Conservation (phyloP, 2,113 vertebrate species). For the Aythya baeri region DNA sequence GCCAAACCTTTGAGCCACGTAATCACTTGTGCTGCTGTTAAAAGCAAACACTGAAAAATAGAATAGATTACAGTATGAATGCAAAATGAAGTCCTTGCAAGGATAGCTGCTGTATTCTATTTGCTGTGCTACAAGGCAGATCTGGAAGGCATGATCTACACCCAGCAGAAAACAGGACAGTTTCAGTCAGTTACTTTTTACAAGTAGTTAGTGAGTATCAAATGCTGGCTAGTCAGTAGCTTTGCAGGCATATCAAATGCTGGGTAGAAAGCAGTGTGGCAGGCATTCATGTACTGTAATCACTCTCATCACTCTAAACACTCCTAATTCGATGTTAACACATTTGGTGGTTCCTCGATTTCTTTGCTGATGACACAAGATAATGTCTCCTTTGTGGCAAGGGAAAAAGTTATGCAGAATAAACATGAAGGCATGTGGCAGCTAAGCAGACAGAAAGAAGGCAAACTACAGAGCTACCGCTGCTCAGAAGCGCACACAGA, state of each 20-base stretch:
- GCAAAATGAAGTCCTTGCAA: not conserved
- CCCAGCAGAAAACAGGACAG: not conserved
- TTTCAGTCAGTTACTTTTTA: not conserved
- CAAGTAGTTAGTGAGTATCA: not conserved
- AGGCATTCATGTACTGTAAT: not conserved
- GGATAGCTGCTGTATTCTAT: not conserved
- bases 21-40: not conserved
- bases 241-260: not conserved
- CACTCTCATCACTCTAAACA: not conserved
- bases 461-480: not conserved
- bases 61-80: not conserved
- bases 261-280: not conserved
- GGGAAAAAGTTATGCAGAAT: conserved; percentile 5
- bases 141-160: not conserved
- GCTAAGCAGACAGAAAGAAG: not conserved
- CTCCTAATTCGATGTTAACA: not conserved
- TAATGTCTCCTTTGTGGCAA: not conserved
- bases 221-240: not conserved
- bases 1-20: not conserved
- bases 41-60: not conserved
- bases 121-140: not conserved
- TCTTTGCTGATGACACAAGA: not conserved
- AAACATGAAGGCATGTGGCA: not conserved
- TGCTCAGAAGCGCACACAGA: not conserved
- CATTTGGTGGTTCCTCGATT: not conserved